A percentile compares a stretch with the other conserved stretches of the same genome.
Evolutionary conservation across 2,113 vertebrate genomes (phyloP).

Genomic region (Limanda limanda): DNA sequence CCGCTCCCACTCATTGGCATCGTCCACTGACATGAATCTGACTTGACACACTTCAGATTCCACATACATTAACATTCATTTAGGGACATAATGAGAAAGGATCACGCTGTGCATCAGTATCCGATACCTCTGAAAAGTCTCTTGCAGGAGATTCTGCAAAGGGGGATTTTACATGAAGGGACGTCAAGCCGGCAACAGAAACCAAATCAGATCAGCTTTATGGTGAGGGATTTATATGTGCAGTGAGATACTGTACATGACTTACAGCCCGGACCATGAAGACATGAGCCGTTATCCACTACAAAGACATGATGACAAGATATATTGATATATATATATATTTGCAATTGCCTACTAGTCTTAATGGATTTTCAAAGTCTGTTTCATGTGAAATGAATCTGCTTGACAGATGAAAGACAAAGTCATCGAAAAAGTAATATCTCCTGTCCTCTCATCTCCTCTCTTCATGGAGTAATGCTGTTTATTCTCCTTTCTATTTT

Average conservation of each 20-base stretch:
- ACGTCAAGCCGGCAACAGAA: not conserved
- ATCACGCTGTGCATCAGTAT: constrained; percentile 15
- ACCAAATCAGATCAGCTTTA: not conserved
- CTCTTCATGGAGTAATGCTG: constrained; percentile 8
- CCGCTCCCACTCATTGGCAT: not conserved
- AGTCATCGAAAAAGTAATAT: constrained; percentile 18
- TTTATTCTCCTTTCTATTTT: constrained; percentile 20
- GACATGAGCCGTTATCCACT: constrained; percentile 1
- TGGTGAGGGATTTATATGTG: constrained; percentile 6
- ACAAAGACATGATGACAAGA: constrained; percentile 9
- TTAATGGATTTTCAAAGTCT: constrained; percentile 29
- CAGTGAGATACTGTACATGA: not conserved
- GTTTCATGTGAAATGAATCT: constrained; percentile 18
- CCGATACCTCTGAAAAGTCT: not conserved
- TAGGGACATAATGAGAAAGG: constrained; percentile 15
- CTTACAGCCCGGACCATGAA: constrained; percentile 6
- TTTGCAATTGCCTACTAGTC: constrained; percentile 18
- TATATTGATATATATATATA: constrained; percentile 1
- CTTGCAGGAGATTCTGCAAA: not conserved
- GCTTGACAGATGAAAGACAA: constrained; percentile 40
- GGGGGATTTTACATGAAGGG: not conserved
- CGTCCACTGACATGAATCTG: constrained; percentile 11
- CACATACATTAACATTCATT: constrained; percentile 32
- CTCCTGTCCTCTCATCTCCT: constrained; percentile 7
- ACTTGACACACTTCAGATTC: constrained; percentile 27